Evolutionary conservation across 1,140 invertebrate species (phyloP), one percentile per base, ranked within the genome.

Genomic region (Drosophila watanabei): DNA sequence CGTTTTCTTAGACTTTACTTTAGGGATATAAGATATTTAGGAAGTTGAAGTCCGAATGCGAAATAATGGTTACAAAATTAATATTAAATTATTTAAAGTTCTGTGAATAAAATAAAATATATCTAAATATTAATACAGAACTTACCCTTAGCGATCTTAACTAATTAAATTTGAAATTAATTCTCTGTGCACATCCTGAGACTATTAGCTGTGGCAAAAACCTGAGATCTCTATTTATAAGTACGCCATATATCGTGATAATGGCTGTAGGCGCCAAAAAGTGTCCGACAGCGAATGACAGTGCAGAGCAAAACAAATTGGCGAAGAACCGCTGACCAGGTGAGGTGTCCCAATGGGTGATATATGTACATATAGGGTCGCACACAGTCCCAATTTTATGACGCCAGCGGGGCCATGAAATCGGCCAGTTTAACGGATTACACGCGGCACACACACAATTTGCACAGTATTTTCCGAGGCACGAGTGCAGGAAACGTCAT

Each of bases 361-460:
- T 68, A 71, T 70, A 65, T 33, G 37, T 24, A 24, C 24, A 24
- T 24, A 24, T 24, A 11, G 52, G 52, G 52, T 24, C 18, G 18
- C 24, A 14, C 33, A 9, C 32, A 56, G 52, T 5, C 33, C 33
- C 33, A 56, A 56, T 56, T 18, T 39, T 35, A 82, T 89, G 85
- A 89, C 85, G 85, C 65, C 85, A 79, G 66, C 49, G 63, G 61
- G 62, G 85, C 85, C 86, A 79, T 81, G 71, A 79, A 80, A 64
- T 72, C 68, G 39, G 84, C 62, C 80, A 65, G 77, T 84, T 88
- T 75, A 76, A 78, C 76, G 84, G 76, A 80, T 87, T 77, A 60
- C 46, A 64, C 33, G 60, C 43, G 56, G 62, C 59, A 52, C 41
- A 52, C 59, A 52, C 41, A 52, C 56, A 43, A 45, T 49, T 72